Evolutionary conservation across 2,888 invertebrate species (phyloP).

Genomic region (Meiosimyza decipiens): DNA sequence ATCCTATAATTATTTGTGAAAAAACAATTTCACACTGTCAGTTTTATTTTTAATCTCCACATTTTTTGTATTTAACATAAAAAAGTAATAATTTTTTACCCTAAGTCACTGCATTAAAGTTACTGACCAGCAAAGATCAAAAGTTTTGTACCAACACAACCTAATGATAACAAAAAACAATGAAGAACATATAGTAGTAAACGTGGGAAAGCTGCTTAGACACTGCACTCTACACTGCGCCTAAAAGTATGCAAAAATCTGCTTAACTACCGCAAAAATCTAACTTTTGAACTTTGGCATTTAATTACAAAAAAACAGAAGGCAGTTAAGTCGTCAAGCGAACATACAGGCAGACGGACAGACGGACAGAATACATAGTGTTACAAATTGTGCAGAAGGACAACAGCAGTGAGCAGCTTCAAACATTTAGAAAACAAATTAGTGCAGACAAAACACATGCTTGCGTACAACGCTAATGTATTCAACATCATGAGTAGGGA

Average conservation of each 20-base stretch:
- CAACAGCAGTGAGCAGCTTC: not conserved
- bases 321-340: constrained; percentile 2
- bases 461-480: not conserved
- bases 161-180: too few species aligned
- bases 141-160: too few species aligned
- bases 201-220: too few species aligned
- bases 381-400: not conserved
- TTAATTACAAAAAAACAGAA: constrained; percentile 13
- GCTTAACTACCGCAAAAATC: constrained; percentile 20
- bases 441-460: constrained; percentile 25
- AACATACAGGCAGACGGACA: not conserved
- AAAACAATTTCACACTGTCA: too few species aligned
- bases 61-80: too few species aligned
- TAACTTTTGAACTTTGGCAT: constrained; percentile 30
- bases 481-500: not conserved
- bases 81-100: too few species aligned
- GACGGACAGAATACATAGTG: not conserved
- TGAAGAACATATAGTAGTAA: too few species aligned
- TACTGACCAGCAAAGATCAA: too few species aligned
- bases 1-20: too few species aligned
- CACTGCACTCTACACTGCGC: too few species aligned
- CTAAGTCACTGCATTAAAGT: too few species aligned
- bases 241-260: constrained; percentile 6
- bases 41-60: too few species aligned
- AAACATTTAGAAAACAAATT: constrained; percentile 23